Base-by-base conservation (phyloP, 1,140 invertebrate genomes). In the Formica exsecta region DNA sequence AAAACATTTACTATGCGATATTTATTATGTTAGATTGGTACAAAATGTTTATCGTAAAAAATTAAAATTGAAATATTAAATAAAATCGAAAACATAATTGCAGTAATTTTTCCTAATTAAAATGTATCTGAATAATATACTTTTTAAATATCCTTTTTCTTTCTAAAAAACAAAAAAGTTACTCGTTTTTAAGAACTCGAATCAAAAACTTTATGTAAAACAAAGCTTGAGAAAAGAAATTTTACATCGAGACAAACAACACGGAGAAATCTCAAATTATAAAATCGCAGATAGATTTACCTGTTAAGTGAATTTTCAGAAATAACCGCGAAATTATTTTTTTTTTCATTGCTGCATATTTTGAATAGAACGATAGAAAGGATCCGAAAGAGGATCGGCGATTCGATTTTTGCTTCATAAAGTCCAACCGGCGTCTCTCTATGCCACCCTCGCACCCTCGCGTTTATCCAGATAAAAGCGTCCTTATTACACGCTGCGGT, bases 331-430 rank as follows among this genome's bases (percentile, higher is more conserved):
- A 54, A 54, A 29, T 70, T 5, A 70, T 68, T 0, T 13, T 16
- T 79, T 70, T 57, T 5, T 44, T 32, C 32, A 0, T 32, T 16
- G 8, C 8, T 44, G n/a, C 41, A n/a, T 41, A 22, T 22, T 68
- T 38, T 1, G 38, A 51, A 65, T 66, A 79, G 9, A 3, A 3
- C 22, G 13, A 57, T 41, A 36, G 19, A 54, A 68, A 29, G 11
- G 41, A 19, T 7, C 0, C 8, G 29, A 76, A n/a, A 76, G 1
- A n/a, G 16, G 16, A 75, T 48, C 29, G 11, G 4, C 3, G 13
- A 83, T 68, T 68, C 44, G 77, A 76, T 75, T 87, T n/a, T 66
- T 73, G 48, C 57, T 48, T 48, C 62, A 36, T 83, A 59, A 87
- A 87, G 48, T 76, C 16, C 54, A 75, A 11, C 32, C 19, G 36